Evolutionary conservation across 2,113 vertebrate species (phyloP).

Genomic region (Tapirus terrestris): DNA sequence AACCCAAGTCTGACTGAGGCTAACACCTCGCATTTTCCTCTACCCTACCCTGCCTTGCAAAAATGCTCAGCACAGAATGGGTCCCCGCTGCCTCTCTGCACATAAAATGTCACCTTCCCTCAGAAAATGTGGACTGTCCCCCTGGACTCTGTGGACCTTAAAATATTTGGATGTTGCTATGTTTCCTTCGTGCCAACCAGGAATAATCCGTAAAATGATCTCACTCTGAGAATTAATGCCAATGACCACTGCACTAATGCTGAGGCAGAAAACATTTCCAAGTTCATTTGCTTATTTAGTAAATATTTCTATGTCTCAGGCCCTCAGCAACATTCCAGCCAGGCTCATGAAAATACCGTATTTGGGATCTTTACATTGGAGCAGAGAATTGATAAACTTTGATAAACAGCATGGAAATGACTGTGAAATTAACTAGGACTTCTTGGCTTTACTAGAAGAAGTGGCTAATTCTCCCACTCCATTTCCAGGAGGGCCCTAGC

Average conservation of each 20-base stretch:
- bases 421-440: neutral
- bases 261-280: neutral
- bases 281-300: neutral
- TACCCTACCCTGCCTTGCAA: neutral
- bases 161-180: neutral
- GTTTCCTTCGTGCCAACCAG: neutral
- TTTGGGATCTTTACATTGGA: conserved; percentile 18
- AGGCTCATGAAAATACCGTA: neutral
- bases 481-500: neutral
- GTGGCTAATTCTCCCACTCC: neutral
- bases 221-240: neutral
- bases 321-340: neutral
- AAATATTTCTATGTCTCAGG: conserved; percentile 46
- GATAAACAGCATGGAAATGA: conserved; percentile 36
- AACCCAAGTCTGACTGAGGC: neutral
- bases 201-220: neutral
- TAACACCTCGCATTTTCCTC: neutral
- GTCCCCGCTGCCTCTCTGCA: neutral
- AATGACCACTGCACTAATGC: neutral
- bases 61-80: neutral
- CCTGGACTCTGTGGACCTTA: neutral
- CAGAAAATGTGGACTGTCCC: neutral
- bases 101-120: neutral
- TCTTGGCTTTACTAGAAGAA: neutral
- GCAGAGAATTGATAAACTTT: neutral